Percentiles rank a stretch among this genome's conserved stretches.
Conservation (phyloP, 2,113 vertebrate genomes). For the Herpetotheres cachinnans region DNA sequence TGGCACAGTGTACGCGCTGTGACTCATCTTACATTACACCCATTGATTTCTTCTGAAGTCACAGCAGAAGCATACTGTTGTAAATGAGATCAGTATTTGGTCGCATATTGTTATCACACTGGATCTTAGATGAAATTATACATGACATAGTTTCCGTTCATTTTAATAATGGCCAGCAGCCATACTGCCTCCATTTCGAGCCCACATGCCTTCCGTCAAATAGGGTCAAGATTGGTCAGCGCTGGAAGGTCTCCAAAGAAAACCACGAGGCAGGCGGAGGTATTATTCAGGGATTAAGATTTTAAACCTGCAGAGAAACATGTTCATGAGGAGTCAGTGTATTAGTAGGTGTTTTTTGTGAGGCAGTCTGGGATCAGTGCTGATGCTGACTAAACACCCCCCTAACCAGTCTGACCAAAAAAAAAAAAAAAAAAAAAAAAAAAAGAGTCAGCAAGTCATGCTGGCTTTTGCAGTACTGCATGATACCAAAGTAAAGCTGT, state of each 20-base stretch:
- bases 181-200: not conserved
- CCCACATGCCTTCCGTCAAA: not conserved
- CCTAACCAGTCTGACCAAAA: not conserved
- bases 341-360: not conserved
- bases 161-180: not conserved
- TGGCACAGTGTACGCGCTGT: not conserved
- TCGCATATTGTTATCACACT: not conserved
- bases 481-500: accelerated
- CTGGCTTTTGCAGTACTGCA: not conserved
- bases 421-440: not conserved
- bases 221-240: not conserved
- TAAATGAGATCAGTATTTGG: constrained; percentile 13
- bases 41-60: constrained; percentile 4
- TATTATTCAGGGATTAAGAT: not conserved
- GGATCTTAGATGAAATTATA: not conserved
- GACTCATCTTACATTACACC: not conserved
- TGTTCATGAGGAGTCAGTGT: not conserved
- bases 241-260: constrained; percentile 9
- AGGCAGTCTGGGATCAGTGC: not conserved
- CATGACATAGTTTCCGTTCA: not conserved
- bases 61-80: not conserved
- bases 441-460: not conserved
- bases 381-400: not conserved
- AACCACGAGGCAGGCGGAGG: not conserved
- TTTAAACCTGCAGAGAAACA: constrained; percentile 3